phyloP scores from a whole-genome alignment of 2,888 invertebrate genomes.

The Andrena chrysosceles region DNA sequence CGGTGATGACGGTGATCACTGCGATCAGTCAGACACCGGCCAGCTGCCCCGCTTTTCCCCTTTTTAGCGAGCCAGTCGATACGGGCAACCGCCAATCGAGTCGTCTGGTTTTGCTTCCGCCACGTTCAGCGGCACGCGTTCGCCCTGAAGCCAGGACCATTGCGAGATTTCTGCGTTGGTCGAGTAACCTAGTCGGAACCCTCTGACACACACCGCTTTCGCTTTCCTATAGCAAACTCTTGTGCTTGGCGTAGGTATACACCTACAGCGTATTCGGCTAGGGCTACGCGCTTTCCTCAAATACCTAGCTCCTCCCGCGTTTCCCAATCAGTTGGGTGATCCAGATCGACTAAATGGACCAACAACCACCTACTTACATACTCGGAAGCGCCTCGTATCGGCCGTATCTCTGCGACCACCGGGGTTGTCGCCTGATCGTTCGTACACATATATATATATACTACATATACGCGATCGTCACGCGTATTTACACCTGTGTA shows the following conservation, averaged over 20 bases:
- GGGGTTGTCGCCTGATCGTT: neutral
- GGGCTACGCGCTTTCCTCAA: neutral
- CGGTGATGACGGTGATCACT: neutral
- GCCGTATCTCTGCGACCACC: too few relatives aligned
- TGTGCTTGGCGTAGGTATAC: neutral
- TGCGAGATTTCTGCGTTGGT: constrained; percentile 66
- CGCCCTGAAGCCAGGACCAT: neutral
- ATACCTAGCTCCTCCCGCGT: neutral
- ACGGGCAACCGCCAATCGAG: neutral
- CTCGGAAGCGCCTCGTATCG: too few relatives aligned
- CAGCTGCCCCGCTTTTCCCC: neutral
- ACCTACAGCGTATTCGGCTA: neutral
- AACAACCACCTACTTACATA: neutral
- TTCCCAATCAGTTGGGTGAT: neutral
- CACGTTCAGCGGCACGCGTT: neutral
- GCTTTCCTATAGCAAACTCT: neutral
- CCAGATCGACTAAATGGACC: neutral
- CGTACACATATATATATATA: too few relatives aligned
- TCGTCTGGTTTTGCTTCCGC: constrained; percentile 10
- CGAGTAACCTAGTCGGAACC: constrained; percentile 37
- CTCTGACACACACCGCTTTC: constrained; percentile 74
- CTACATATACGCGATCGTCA: too few relatives aligned
- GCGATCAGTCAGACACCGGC: neutral
- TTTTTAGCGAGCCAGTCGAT: neutral
- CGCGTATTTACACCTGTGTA: constrained; percentile 1